These are phyloP conservation scores for Hypolimnas misippus DNA, from an alignment of 2,888 invertebrate species.

Conservation along the genomic window DNA sequence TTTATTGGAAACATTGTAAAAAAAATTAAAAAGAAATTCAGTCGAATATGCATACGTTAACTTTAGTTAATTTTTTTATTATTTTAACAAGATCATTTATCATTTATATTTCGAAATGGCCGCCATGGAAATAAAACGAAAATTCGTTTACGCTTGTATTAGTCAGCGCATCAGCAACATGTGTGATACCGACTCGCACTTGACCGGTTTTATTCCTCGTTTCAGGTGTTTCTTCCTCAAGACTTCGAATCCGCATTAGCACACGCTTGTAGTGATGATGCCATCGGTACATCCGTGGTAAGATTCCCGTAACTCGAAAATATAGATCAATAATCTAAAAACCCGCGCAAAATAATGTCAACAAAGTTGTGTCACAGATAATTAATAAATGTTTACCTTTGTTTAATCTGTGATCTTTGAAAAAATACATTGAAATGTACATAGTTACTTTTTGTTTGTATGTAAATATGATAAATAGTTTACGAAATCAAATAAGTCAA, in stretches of 20 bases:
- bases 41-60: too few species aligned
- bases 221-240: slow-evolving; percentile 72
- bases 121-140: too few species aligned
- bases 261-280: slow-evolving; percentile 76
- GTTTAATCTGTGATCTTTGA: slow-evolving; percentile 7
- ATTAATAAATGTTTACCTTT: not conserved
- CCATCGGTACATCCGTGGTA: slow-evolving; percentile 74
- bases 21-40: too few species aligned
- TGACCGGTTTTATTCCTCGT: too few species aligned
- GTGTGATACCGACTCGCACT: too few species aligned
- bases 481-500: not conserved
- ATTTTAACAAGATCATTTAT: too few species aligned
- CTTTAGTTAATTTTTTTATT: too few species aligned
- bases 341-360: not conserved
- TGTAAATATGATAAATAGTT: not conserved
- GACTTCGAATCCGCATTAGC: slow-evolving; percentile 76
- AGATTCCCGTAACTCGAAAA: slow-evolving; percentile 60
- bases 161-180: too few species aligned
- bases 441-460: not conserved
- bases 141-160: too few species aligned
- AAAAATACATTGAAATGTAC: not conserved
- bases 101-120: too few species aligned
- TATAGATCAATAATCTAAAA: not conserved
- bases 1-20: too few species aligned
- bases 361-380: slow-evolving; percentile 1